Evolutionary conservation across 1,140 invertebrate species (phyloP).

Genomic region (Bombyx mandarina): DNA sequence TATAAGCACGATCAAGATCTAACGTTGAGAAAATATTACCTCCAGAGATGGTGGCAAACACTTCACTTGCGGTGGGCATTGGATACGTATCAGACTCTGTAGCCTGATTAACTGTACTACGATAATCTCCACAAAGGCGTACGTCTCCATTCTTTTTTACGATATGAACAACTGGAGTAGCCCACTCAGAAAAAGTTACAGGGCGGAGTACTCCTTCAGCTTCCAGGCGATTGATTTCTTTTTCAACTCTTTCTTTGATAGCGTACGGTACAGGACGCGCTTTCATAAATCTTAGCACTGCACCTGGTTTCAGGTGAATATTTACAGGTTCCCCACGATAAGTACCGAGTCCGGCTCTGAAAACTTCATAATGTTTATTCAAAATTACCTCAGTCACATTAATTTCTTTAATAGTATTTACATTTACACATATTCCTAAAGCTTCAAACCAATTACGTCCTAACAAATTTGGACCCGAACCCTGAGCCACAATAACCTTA

Average conservation of each 20-base stretch:
- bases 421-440: no score
- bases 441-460: no score
- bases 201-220: constrained; percentile 25
- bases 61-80: constrained; percentile 24
- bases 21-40: constrained; percentile 10
- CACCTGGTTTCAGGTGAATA: constrained; percentile 22
- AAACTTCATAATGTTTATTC: constrained; percentile 17
- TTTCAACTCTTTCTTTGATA: constrained; percentile 39
- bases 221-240: constrained; percentile 44
- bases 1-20: constrained; percentile 3
- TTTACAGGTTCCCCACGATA: constrained; percentile 19
- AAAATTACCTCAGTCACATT: constrained; percentile 8
- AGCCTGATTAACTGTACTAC: constrained; percentile 24
- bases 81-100: constrained; percentile 26
- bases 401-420: no score
- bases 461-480: no score
- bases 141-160: constrained; percentile 23
- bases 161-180: constrained; percentile 25
- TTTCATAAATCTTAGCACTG: constrained; percentile 11
- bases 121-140: constrained; percentile 25
- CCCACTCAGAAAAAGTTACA: constrained; percentile 25
- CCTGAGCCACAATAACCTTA: no score
- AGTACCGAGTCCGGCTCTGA: constrained; percentile 22
- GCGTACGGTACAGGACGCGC: constrained; percentile 39
- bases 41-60: constrained; percentile 26